phyloP scores from a whole-genome alignment of 1,140 invertebrate species.

The Trialeurodes vaporariorum region DNA sequence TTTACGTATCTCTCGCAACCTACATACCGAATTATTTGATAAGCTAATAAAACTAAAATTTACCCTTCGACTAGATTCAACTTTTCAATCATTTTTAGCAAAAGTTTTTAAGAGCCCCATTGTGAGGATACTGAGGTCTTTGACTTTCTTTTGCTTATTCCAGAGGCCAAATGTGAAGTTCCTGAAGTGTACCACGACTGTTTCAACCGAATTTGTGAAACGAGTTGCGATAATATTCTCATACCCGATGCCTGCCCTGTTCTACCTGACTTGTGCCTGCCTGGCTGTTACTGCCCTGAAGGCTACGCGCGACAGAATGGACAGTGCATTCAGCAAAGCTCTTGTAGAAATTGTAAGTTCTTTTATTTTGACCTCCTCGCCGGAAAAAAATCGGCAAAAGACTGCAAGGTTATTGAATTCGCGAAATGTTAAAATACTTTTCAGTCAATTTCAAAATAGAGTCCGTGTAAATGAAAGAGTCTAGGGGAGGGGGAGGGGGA shows the following conservation, averaged over 20 bases:
- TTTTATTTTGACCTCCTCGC: background rate
- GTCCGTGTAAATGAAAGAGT: no score
- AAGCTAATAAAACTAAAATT: no score
- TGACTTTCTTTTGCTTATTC: no score
- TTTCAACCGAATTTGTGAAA: slow-evolving; percentile 57
- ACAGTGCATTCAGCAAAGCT: slow-evolving; percentile 51
- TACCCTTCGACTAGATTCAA: no score
- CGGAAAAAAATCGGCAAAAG: background rate
- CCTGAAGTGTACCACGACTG: slow-evolving; percentile 68
- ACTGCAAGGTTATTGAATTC: no score
- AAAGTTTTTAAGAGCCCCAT: no score
- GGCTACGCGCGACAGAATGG: slow-evolving; percentile 56
- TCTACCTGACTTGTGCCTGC: slow-evolving; percentile 52
- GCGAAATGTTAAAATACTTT: background rate
- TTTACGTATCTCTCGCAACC: no score
- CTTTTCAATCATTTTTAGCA: no score
- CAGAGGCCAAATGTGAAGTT: slow-evolving; percentile 51
- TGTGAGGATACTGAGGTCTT: no score
- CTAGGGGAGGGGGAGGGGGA: no score
- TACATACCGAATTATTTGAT: no score
- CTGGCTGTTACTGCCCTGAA: slow-evolving; percentile 72
- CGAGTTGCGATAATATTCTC: slow-evolving; percentile 50
- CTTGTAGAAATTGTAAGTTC: slow-evolving; percentile 60
- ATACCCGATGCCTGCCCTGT: slow-evolving; percentile 45
- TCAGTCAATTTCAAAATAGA: slow-evolving; percentile 13